phyloP scores from a whole-genome alignment of 2,797 vertebrate genomes.

The Lagocephalus sceleratus region DNA sequence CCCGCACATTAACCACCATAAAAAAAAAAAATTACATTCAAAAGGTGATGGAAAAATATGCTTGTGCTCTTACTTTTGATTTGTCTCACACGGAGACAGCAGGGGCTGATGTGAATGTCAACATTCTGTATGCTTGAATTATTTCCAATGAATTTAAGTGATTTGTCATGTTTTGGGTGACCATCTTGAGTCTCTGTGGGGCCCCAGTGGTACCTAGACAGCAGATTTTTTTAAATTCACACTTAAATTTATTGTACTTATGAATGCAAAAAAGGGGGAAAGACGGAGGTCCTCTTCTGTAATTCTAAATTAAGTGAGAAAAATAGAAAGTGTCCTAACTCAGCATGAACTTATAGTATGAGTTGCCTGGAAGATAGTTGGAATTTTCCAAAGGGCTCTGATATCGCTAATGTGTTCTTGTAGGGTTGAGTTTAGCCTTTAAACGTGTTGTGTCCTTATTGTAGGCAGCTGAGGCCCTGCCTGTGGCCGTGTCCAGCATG shows the following conservation, averaged over 20 bases:
- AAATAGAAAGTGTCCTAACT: not conserved
- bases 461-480: slow-evolving; percentile 81
- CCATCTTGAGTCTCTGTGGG: slow-evolving; percentile 15
- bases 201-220: not conserved
- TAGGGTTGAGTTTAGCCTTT: slow-evolving; percentile 55
- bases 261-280: slow-evolving; percentile 7
- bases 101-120: not conserved
- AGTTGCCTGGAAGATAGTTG: slow-evolving; percentile 30
- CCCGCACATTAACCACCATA: not conserved
- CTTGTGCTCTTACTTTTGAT: not conserved
- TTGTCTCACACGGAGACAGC: not conserved
- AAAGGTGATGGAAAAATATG: not conserved
- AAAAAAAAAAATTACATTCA: not conserved
- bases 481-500: slow-evolving; percentile 90
- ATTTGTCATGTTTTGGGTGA: slow-evolving; percentile 4
- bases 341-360: slow-evolving; percentile 21
- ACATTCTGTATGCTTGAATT: not conserved
- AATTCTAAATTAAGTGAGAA: not conserved
- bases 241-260: slow-evolving; percentile 12
- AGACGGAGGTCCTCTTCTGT: not conserved
- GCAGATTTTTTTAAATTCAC: not conserved
- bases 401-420: no score
- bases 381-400: slow-evolving; percentile 31
- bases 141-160: slow-evolving; percentile 11
- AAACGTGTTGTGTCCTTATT: slow-evolving; percentile 72